A percentile compares a stretch with the other conserved stretches of the same genome.
These are phyloP conservation scores for Tholera decimalis DNA, from an alignment of 2,888 invertebrate species.

Conservation along the genomic window DNA sequence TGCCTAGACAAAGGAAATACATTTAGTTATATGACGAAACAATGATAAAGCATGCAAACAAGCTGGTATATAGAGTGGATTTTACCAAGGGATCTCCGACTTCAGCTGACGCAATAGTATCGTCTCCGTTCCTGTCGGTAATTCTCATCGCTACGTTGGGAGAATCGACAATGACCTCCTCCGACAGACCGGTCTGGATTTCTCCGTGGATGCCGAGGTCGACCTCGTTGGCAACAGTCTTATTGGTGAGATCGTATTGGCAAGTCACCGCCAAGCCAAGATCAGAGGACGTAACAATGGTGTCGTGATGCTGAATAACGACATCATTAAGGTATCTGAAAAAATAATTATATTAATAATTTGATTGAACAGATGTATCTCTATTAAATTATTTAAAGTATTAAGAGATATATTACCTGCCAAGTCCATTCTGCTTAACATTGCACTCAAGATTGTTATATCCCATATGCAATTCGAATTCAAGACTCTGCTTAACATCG, in stretches of 20 bases:
- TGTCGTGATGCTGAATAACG: constrained; percentile 98
- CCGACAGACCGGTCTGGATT: constrained; percentile 96
- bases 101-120: constrained; percentile 96
- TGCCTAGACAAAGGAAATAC: constrained; percentile 90
- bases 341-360: constrained; percentile 49
- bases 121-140: constrained; percentile 96
- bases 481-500: constrained; percentile 96
- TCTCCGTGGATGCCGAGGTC: constrained; percentile 97
- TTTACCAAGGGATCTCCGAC: constrained; percentile 96
- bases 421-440: constrained; percentile 97
- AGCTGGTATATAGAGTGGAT: constrained; percentile 31
- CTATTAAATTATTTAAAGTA: background rate
- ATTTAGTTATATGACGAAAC: constrained; percentile 20
- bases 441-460: constrained; percentile 98
- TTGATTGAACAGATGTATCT: background rate
- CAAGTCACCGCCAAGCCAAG: constrained; percentile 98
- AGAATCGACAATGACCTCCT: constrained; percentile 98
- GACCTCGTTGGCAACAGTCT: constrained; percentile 98
- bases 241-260: constrained; percentile 98
- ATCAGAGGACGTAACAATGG: constrained; percentile 98
- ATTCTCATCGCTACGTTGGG: constrained; percentile 99
- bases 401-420: constrained; percentile 88
- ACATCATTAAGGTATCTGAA: constrained; percentile 96
- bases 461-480: constrained; percentile 97
- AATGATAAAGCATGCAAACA: background rate